phyloP scores from a whole-genome alignment of 2,797 vertebrate genomes.

The Danio choprae region DNA sequence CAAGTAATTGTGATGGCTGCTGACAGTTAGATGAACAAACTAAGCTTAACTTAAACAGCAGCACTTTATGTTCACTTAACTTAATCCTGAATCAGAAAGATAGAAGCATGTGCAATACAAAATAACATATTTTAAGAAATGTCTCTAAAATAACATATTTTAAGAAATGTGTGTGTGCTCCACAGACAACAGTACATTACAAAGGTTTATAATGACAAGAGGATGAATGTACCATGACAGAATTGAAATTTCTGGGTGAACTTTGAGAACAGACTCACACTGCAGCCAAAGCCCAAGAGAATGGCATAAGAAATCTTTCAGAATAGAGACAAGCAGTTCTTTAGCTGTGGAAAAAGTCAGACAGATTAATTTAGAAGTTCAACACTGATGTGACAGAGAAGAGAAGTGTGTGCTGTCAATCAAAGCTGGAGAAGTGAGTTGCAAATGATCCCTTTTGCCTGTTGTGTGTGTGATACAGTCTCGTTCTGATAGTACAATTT shows the following conservation, averaged over 20 bases:
- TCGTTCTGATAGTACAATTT: neutral
- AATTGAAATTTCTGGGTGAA: neutral
- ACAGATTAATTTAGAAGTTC: neutral
- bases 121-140: neutral
- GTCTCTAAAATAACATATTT: neutral
- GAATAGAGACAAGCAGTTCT: neutral
- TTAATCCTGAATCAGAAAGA: neutral
- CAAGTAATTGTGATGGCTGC: too few species aligned
- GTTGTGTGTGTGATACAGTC: neutral
- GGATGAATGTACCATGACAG: too few species aligned
- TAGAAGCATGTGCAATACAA: neutral
- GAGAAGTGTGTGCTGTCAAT: neutral
- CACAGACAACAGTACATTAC: neutral
- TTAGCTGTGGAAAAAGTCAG: neutral
- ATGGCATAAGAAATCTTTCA: neutral
- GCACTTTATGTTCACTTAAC: too few species aligned
- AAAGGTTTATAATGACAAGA: neutral
- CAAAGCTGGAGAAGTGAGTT: neutral
- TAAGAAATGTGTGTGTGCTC: neutral
- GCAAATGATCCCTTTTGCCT: neutral
- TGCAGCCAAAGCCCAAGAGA: neutral
- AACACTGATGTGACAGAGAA: constrained; percentile 7
- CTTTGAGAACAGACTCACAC: neutral
- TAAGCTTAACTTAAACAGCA: too few species aligned
- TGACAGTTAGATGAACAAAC: too few species aligned